Conservation (phyloP, 2,797 vertebrate species). For the Bradypus variegatus region DNA sequence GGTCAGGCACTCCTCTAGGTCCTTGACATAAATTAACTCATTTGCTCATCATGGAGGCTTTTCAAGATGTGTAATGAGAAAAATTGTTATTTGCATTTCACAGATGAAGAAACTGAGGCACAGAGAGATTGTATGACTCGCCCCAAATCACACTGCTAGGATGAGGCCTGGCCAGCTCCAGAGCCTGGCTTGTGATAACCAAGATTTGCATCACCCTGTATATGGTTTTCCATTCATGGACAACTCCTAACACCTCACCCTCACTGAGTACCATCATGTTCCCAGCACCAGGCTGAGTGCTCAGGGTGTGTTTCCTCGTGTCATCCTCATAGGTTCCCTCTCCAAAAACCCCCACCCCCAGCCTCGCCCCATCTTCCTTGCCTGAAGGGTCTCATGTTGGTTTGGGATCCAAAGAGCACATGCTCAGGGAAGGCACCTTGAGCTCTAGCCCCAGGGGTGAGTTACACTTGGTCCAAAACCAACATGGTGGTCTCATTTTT, state of each 20-base stretch:
- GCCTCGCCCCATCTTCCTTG: background rate
- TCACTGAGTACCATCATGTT: rapidly evolving
- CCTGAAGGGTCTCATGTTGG: background rate
- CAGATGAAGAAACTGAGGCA: background rate
- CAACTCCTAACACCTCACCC: no score
- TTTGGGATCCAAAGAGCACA: background rate
- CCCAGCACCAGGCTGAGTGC: background rate
- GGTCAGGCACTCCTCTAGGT: rapidly evolving
- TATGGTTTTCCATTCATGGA: rapidly evolving
- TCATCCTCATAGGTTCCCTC: rapidly evolving
- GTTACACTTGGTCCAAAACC: background rate
- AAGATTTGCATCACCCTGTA: rapidly evolving
- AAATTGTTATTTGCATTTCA: background rate
- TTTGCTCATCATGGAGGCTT: background rate
- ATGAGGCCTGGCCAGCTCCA: background rate
- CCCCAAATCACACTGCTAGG: background rate
- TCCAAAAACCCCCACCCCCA: background rate
- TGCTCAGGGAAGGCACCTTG: background rate
- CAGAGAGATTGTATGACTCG: rapidly evolving
- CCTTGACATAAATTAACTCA: background rate
- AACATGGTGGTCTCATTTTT: background rate
- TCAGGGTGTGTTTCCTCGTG: rapidly evolving
- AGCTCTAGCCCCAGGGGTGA: background rate
- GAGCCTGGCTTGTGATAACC: rapidly evolving
- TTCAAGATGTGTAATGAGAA: background rate